A percentile compares a stretch with the other conserved stretches of the same genome.
phyloP scores from a whole-genome alignment of 1,140 invertebrate genomes.

The Pseudomyrmex concolor region DNA sequence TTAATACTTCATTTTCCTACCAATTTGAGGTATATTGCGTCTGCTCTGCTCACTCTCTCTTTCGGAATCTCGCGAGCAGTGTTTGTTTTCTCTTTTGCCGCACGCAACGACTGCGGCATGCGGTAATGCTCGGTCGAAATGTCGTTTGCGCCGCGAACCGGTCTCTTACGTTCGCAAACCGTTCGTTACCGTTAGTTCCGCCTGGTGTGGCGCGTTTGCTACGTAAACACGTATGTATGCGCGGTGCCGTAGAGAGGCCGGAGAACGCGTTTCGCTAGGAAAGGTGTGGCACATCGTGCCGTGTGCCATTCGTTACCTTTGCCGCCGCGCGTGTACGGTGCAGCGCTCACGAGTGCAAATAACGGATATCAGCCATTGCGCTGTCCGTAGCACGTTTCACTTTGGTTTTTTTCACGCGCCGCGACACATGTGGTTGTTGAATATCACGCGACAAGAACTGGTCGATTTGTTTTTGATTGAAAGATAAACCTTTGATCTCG shows the following conservation, averaged over 20 bases:
- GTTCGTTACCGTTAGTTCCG: conserved; percentile 76
- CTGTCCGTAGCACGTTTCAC: conserved; percentile 48
- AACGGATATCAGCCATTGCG: conserved; percentile 29
- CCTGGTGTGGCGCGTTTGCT: conserved; percentile 68
- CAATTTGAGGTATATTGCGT: conserved; percentile 32
- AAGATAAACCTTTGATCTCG: not conserved
- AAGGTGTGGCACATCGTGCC: conserved; percentile 70
- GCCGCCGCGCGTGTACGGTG: conserved; percentile 45
- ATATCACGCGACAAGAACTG: conserved; percentile 8
- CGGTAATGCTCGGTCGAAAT: conserved; percentile 62
- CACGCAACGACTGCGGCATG: conserved; percentile 4
- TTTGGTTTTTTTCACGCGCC: conserved; percentile 15
- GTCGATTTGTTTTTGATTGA: conserved; percentile 11
- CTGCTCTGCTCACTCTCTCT: conserved; percentile 40
- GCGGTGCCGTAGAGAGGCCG: conserved; percentile 39
- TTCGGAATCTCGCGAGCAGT: conserved; percentile 40
- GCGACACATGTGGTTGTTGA: not conserved
- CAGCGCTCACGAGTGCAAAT: conserved; percentile 66
- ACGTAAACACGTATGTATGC: conserved; percentile 72
- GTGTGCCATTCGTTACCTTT: conserved; percentile 73
- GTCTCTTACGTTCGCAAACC: conserved; percentile 74
- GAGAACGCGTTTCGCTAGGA: conserved; percentile 59
- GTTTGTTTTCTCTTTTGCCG: conserved; percentile 15
- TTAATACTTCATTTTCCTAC: conserved; percentile 39
- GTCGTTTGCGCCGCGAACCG: conserved; percentile 71